These are phyloP conservation scores for Drepana falcataria DNA, from an alignment of 2,888 invertebrate genomes.

Conservation along the genomic window DNA sequence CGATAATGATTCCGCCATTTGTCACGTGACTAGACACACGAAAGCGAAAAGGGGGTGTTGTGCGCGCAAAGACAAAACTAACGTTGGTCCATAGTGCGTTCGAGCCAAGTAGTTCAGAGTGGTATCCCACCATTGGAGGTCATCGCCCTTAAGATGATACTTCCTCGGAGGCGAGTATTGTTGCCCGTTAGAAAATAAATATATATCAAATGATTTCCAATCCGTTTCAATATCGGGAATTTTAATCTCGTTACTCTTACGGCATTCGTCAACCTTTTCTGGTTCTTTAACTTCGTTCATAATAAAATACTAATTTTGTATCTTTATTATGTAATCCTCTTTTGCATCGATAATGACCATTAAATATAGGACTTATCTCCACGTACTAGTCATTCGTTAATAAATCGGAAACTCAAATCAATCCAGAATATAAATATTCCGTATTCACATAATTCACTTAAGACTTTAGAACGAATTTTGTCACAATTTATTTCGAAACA, in stretches of 20 bases:
- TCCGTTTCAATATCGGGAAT: slow-evolving; percentile 18
- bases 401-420: too few species aligned
- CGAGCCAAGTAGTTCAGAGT: slow-evolving; percentile 44
- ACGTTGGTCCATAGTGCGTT: slow-evolving; percentile 53
- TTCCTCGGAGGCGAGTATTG: slow-evolving; percentile 58
- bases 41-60: too few species aligned
- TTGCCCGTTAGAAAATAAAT: slow-evolving; percentile 59
- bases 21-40: too few species aligned
- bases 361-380: too few species aligned
- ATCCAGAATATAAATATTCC: too few species aligned
- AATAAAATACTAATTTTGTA: not conserved
- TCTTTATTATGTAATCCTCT: not conserved
- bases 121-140: slow-evolving; percentile 45
- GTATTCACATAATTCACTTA: too few species aligned
- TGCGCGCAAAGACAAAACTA: slow-evolving; percentile 14
- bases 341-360: not conserved
- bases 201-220: slow-evolving; percentile 52
- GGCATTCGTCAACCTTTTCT: not conserved
- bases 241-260: slow-evolving; percentile 18
- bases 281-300: not conserved
- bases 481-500: too few species aligned
- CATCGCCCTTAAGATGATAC: slow-evolving; percentile 44
- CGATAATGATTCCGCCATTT: too few species aligned
- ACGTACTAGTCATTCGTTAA: too few species aligned
- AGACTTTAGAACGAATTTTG: too few species aligned